Evolutionary conservation across 2,113 vertebrate species (phyloP), one percentile per base, ranked within the genome.

Genomic region (Nyctereutes procyonoides): DNA sequence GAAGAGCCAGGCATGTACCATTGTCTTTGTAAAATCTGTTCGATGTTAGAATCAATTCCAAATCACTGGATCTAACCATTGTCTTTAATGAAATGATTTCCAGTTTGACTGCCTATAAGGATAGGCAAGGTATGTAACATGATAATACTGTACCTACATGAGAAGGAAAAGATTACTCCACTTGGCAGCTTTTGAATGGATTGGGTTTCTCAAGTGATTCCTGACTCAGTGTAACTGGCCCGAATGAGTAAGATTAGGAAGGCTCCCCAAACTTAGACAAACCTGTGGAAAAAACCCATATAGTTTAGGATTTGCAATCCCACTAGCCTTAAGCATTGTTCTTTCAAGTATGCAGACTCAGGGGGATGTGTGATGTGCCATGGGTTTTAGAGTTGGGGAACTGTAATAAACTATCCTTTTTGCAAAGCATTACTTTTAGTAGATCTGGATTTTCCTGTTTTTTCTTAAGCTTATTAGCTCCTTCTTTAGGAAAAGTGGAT

Each of bases 151-250:
- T 30, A 20, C 69, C 48, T 86, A 1, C 24, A 7, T 48, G 22
- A 93, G 30, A 84, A 51, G 62, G 53, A 79, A 82, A 56, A 73
- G 48, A 5, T 51, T 8, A 7, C 55, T 80, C 55, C 80, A 55
- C 4, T 82, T 93, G 71, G 56, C 80, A 91, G 65, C 28, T 77
- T 71, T 71, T 71, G 74, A 83, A 76, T 83, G 62, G 5, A 13
- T 32, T 96, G 58, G 28, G 77, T 69, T 94, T 91, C 83, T 77
- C 20, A 63, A 48, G 38, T 77, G 67, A 63, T 88, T 77, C 82
- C 48, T 55, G 51, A 85, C 15, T 81, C 35, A 48, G 15, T 73
- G 62, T 88, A 95, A 79, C 69, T 11, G 28, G 17, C 88, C 53
- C 19, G 13, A 83, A 55, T 80, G 38, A 62, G 11, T 83, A 83